Evolutionary conservation across 2,888 invertebrate genomes (phyloP), one percentile per base, ranked within the genome.

Genomic region (Scaptomyza tumidula): DNA sequence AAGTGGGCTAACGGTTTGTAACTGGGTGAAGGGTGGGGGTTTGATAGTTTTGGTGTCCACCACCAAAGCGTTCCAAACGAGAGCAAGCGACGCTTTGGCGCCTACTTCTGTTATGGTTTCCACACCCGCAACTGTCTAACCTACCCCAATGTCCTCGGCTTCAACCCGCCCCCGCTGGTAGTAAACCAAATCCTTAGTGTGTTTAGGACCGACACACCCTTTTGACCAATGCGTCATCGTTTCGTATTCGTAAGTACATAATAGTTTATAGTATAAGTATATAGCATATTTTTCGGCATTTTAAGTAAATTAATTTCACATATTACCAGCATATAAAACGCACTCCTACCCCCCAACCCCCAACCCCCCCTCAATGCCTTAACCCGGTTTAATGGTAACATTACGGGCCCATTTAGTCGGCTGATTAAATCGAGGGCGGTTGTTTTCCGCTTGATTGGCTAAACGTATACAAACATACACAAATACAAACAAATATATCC

Each of bases 251-350:
- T 33, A 46, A 53, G 66, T 71, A 61, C 60, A 43, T 13, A 19
- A 1, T 19, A n/a, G n/a, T n/a, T n/a, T n/a, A n/a, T n/a, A n/a
- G n/a, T n/a, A n/a, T n/a, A n/a, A n/a, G n/a, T n/a, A 19, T 1
- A 19, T 63, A 67, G 65, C 79, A 79, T 82, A 80, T 80, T 82
- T 78, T 73, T 72, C 46, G 78, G 73, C 75, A 73, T 78, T 82
- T 81, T 81, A 79, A 81, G 81, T 75, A 75, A 83, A 84, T 83
- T 83, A 83, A 81, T 84, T 78, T 84, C 77, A 77, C 65, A 74
- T 77, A 74, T 58, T 68, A 46, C 31, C 56, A 43, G 4, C 31
- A 35, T 52, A 52, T 19, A 37, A 35, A 50, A 13, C 24, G 19
- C 19, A 24, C 16, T 9, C 13, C 44, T 19, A 16, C 11, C 50